phyloP scores from a whole-genome alignment of 2,888 invertebrate genomes.

The Bombyx huttoni region DNA sequence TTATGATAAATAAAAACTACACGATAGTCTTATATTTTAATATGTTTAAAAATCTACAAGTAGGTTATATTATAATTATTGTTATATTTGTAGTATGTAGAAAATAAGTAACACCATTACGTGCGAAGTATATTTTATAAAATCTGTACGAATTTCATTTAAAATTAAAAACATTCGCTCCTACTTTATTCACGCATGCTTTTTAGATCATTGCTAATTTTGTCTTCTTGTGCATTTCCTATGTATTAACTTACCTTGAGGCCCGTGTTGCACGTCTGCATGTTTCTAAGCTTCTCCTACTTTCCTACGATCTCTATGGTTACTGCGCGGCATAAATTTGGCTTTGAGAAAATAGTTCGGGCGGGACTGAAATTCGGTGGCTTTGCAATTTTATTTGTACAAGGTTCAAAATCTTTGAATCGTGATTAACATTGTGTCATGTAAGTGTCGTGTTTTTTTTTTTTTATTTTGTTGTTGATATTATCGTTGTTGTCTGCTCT shows the following conservation, averaged over 20 bases:
- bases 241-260: conserved; percentile 16
- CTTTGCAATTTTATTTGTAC: conserved; percentile 42
- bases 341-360: conserved; percentile 58
- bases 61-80: too few species aligned
- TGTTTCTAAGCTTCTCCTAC: conserved; percentile 62
- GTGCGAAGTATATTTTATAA: not conserved
- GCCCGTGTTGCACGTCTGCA: conserved; percentile 54
- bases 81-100: too few species aligned
- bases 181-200: conserved; percentile 67
- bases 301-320: conserved; percentile 73
- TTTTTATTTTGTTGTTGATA: conserved; percentile 51
- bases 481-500: conserved; percentile 39
- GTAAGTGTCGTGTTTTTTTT: conserved; percentile 58
- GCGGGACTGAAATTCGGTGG: conserved; percentile 50
- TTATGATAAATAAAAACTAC: too few species aligned
- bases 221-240: conserved; percentile 31
- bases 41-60: too few species aligned
- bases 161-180: conserved; percentile 35
- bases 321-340: conserved; percentile 72
- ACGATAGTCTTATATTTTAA: too few species aligned
- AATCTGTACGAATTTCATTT: not conserved
- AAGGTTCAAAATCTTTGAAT: conserved; percentile 14
- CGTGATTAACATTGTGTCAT: conserved; percentile 38
- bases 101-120: conserved; percentile 1
- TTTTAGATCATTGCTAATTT: conserved; percentile 39